Conservation (phyloP, 2,888 invertebrate genomes). For the Trichopoda pennipes region DNA sequence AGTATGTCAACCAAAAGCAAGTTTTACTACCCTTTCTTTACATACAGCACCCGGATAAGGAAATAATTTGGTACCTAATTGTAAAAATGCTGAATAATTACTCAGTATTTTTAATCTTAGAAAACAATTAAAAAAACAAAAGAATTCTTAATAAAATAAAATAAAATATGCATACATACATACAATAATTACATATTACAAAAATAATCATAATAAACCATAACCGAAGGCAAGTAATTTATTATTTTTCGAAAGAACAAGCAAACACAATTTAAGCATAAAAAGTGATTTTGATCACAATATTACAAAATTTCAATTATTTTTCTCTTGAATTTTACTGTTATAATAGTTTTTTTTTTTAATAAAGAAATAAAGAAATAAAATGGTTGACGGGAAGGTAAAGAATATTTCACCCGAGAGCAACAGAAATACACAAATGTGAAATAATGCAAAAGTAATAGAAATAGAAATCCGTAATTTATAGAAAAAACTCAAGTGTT, state of each 20-base stretch:
- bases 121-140: conserved; percentile 19
- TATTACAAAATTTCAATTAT: conserved; percentile 15
- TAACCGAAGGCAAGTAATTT: conserved; percentile 55
- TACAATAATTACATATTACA: neutral
- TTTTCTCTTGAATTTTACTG: conserved; percentile 4
- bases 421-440: conserved; percentile 6
- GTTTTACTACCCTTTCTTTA: neutral
- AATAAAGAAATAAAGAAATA: conserved; percentile 8
- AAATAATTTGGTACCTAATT: conserved; percentile 3
- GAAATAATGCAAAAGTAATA: neutral
- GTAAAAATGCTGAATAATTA: neutral
- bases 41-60: neutral
- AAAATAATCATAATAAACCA: conserved; percentile 44
- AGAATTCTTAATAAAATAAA: neutral
- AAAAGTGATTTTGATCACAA: conserved; percentile 3
- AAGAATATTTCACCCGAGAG: neutral
- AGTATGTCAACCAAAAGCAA: neutral
- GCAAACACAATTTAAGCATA: neutral
- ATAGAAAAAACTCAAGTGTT: conserved; percentile 37
- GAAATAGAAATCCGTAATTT: neutral
- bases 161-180: neutral
- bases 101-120: neutral
- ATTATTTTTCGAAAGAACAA: conserved; percentile 23
- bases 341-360: neutral
- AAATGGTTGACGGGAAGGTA: conserved; percentile 24